Evolutionary conservation across 2,888 invertebrate species (phyloP), one percentile per base, ranked within the genome.

Genomic region (Apodemia duryi): DNA sequence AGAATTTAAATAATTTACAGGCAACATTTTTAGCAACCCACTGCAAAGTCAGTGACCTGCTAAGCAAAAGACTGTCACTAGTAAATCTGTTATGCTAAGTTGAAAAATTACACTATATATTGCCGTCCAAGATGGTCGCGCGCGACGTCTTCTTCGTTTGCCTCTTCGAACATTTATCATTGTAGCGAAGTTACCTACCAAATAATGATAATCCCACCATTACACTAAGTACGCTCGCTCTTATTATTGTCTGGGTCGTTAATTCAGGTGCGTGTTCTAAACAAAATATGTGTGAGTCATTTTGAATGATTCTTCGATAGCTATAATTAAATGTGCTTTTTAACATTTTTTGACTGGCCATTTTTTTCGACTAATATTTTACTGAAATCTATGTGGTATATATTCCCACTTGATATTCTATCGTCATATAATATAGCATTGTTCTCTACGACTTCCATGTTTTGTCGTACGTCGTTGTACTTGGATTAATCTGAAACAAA

Each of bases 31-130:
- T 96, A 13, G 95, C 96, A 62, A 94, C 86, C 97, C 97, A 97
- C 69, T 95, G 94, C 0, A 97, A 96, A 0, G 95, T 95, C 65
- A 95, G 95, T 57, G 94, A 94, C 97, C 97, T 97, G 0, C 94
- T 69, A 97, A 94, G 79, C 97, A 97, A 83, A 96, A 96, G 62
- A 96, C 88, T 0, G 97, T 96, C 6, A 97, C 97, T 38, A 97
- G 85, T n/a, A 97, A 90, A 84, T 97, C 97, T 1, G 97, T 96
- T 63, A 96, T 93, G 11, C 96, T 96, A n/a, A 97, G 87, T 78
- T 97, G 96, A 65, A 96, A 94, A 75, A 97, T 96, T 61, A 97
- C 86, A 62, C 95, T 95, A 76, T 97, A 96, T 71, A 95, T 94
- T 0, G 95, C 94, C 43, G 95, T 94, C 93, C 94, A 95, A 9